Percentiles rank a stretch among this genome's conserved stretches.
Evolutionary conservation across 2,888 invertebrate genomes (phyloP).

Genomic region (Capitulum mitella): DNA sequence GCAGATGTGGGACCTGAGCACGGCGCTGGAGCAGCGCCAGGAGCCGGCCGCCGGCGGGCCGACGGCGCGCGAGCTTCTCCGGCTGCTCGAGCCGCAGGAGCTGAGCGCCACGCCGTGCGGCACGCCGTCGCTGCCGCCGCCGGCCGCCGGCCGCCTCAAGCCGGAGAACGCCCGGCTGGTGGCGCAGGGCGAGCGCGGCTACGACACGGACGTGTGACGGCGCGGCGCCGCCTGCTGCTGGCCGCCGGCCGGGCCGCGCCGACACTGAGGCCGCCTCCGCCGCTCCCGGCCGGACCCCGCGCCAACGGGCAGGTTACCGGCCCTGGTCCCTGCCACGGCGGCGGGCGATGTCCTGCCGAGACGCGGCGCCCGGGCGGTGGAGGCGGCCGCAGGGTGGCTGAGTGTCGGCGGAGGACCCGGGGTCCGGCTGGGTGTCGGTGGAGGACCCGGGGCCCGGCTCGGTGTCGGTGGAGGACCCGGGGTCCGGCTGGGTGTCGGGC

Average conservation of each 20-base stretch:
- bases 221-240: neutral
- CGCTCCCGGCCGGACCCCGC: neutral
- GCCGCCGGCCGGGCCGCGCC: neutral
- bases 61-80: conserved; percentile 79
- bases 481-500: too few species aligned
- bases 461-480: too few species aligned
- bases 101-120: conserved; percentile 75
- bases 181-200: neutral
- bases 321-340: too few species aligned
- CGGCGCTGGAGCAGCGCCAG: conserved; percentile 66
- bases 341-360: neutral
- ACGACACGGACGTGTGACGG: conserved; percentile 9
- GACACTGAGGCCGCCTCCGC: neutral
- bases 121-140: conserved; percentile 56
- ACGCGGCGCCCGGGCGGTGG: too few species aligned
- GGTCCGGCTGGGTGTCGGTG: too few species aligned
- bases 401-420: too few species aligned
- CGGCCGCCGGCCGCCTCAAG: neutral
- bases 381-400: too few species aligned
- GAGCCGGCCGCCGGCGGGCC: conserved; percentile 69
- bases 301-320: too few species aligned
- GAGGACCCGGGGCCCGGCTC: too few species aligned
- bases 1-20: conserved; percentile 98
- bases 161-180: conserved; percentile 1
- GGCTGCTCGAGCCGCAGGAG: conserved; percentile 88